Evolutionary conservation across 2,888 invertebrate genomes (phyloP), one percentile per base, ranked within the genome.

Genomic region (Tenthredo scrophulariae): DNA sequence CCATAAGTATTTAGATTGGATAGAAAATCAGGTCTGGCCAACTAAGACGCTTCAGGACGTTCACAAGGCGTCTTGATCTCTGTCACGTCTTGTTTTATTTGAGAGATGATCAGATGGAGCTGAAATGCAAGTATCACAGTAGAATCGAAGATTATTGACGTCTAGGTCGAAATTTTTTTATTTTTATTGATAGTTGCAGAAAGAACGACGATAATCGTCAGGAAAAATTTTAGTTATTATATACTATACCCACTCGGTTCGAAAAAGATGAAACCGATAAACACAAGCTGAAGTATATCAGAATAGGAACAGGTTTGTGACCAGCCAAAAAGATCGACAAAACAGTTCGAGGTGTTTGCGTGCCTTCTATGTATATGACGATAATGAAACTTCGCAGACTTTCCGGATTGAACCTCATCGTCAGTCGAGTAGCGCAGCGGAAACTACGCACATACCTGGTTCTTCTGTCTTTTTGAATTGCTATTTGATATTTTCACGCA

Each of bases 11-110:
- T 82, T 93, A 33, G 90, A 92, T 46, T 93, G 93, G 93, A 92
- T 93, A 84, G 93, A 93, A 79, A 82, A 88, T 2, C 86, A 88
- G 0, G 91, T 92, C 5, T 92, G 92, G 92, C 88, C 89, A 2
- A 50, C 50, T 50, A 50, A 50, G 50, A 18, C 18, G 18, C 50
- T 50, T 4, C 18, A 50, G 50, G 18, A n/a, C 4, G 5, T 43
- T 7, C 0, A 37, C 37, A 37, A 37, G 37, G 7, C 7, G 43
- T 43, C 43, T 43, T 43, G 43, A 13, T 43, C 43, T 43, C 13
- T 43, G 43, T 43, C 43, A 43, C 43, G 43, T 43, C 43, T 43
- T 43, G 43, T 43, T 43, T 43, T 13, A 43, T 43, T 13, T n/a
- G n/a, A n/a, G 1, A 13, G 1, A 13, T 0, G 43, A 43, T 43